Base-by-base conservation (phyloP, 1,140 invertebrate species). In the Sarcophaga bullata region DNA sequence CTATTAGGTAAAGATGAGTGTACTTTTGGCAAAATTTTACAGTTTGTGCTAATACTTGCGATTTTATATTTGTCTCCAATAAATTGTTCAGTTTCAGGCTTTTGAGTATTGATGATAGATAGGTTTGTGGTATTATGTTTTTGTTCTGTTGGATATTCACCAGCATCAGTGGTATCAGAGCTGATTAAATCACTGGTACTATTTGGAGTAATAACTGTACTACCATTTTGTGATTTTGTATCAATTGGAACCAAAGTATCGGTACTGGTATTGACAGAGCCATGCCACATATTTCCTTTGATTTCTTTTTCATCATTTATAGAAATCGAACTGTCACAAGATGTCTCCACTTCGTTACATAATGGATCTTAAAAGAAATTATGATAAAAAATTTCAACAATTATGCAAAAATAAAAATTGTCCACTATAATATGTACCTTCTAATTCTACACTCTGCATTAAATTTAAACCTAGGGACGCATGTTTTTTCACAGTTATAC, bases 211-310 rank as follows among this genome's bases (percentile, higher is more conserved):
- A 37, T n/a, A 13, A 46, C 47, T 76, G 48, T 73, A 73, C 58
- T 72, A 52, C 46, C 80, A 75, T 47, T 81, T 81, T 80, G 49
- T 80, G 50, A 68, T 80, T 58, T 62, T 8, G 49, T 80, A 80
- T 86, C 86, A 19, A 84, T 85, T 62, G 90, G 87, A 73, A 91
- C 90, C 81, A 91, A 85, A 50, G 91, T 91, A 82, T 91, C 91
- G 25, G 91, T 91, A 84, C 91, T 92, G 15, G 91, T 91, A 83
- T 91, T 91, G 62, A 91, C 84, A 47, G 86, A 85, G 17, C 84
- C 83, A 84, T 86, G 84, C 87, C 88, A 85, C 52, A 86, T 5
- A 47, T 48, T 80, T 10, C 82, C 85, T 73, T 81, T 68, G 47
- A 83, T 84, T 86, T 87, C 84, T 84, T 82, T 87, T 15, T 73